Evolutionary conservation across 2,113 vertebrate genomes (phyloP).

Genomic region (Dipodomys spectabilis): DNA sequence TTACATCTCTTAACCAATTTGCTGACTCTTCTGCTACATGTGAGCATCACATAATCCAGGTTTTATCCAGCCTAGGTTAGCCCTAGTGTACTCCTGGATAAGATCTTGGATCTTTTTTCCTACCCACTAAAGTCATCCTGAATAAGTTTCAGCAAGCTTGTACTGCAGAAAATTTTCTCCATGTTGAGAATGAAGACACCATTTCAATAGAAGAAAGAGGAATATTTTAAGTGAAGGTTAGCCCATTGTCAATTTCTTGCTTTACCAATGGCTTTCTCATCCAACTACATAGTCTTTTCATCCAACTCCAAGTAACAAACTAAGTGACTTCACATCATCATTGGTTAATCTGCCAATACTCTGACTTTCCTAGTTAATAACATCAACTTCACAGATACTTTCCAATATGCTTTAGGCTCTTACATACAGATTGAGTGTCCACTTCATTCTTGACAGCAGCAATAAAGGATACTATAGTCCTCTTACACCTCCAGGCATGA

Average conservation of each 20-base stretch:
- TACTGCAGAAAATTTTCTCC: background rate
- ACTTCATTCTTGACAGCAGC: background rate
- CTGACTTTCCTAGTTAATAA: background rate
- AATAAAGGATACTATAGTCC: background rate
- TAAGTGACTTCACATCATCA: background rate
- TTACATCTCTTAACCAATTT: background rate
- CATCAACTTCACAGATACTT: background rate
- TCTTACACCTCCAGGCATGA: background rate
- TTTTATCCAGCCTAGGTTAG: background rate
- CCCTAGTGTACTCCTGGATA: background rate
- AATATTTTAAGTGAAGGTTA: background rate
- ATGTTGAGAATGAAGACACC: background rate
- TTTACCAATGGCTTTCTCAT: background rate
- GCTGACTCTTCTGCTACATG: background rate
- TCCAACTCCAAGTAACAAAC: background rate
- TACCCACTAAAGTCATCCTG: background rate
- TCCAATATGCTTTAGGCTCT: background rate
- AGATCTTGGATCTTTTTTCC: background rate
- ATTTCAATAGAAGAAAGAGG: background rate
- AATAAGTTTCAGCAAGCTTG: background rate
- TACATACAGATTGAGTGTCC: background rate
- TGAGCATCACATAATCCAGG: background rate
- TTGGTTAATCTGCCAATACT: background rate
- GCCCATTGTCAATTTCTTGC: background rate
- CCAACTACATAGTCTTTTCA: background rate